These are phyloP conservation scores for Corythucha ciliata DNA, from an alignment of 2,888 invertebrate species.

Conservation along the genomic window DNA sequence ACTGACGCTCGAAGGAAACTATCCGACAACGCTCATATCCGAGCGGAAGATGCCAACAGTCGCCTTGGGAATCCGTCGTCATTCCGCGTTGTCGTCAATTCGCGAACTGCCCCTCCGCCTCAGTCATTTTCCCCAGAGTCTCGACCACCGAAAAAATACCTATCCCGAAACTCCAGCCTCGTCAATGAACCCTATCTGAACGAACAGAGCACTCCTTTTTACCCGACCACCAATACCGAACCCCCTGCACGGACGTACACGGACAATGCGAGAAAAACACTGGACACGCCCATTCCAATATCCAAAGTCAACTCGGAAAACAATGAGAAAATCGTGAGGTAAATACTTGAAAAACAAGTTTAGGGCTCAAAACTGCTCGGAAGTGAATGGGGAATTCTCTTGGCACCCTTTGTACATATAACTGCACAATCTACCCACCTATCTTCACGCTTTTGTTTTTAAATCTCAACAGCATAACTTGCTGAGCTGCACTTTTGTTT, in stretches of 20 bases:
- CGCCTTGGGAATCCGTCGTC: too few species aligned
- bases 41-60: too few species aligned
- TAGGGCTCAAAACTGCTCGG: too few species aligned
- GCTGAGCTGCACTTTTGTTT: too few species aligned
- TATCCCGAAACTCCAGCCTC: constrained; percentile 18
- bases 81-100: constrained; percentile 19
- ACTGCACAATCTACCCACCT: too few species aligned
- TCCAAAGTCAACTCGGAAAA: constrained; percentile 22
- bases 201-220: constrained; percentile 16
- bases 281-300: constrained; percentile 23
- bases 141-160: constrained; percentile 21
- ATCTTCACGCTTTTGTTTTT: too few species aligned
- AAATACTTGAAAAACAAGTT: too few species aligned
- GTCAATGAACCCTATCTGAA: constrained; percentile 24
- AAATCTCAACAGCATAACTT: too few species aligned
- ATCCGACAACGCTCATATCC: constrained; percentile 4
- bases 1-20: too few species aligned
- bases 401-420: too few species aligned
- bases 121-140: neutral
- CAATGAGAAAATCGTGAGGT: constrained; percentile 22
- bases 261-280: constrained; percentile 20
- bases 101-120: neutral
- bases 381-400: too few species aligned
- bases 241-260: constrained; percentile 22
- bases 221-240: constrained; percentile 3